Conservation (phyloP, 1,140 invertebrate genomes). For the Philopotamus ludificatus region DNA sequence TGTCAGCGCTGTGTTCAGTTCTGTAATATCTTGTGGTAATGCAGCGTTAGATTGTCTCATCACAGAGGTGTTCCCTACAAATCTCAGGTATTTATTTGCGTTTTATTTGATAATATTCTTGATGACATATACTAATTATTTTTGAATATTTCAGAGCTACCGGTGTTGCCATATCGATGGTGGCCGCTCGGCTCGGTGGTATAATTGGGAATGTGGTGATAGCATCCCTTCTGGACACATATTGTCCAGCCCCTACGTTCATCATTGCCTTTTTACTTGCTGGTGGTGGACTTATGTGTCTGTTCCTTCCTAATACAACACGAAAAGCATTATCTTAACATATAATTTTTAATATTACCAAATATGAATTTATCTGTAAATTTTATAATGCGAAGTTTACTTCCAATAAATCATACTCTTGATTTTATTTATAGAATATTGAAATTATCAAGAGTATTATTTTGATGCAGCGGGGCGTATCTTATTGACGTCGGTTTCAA, state of each 20-base stretch:
- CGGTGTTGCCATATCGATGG: constrained; percentile 83
- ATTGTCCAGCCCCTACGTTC: constrained; percentile 82
- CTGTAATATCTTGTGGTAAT: constrained; percentile 85
- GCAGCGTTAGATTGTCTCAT: constrained; percentile 85
- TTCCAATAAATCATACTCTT: too few species aligned
- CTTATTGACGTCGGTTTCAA: too few species aligned
- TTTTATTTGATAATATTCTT: constrained; percentile 13
- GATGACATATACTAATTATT: background rate
- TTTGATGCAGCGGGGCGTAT: too few species aligned
- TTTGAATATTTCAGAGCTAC: constrained; percentile 62
- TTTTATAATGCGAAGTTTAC: too few species aligned
- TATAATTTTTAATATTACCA: too few species aligned
- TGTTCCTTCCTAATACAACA: constrained; percentile 83
- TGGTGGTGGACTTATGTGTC: constrained; percentile 77
- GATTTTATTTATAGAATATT: too few species aligned
- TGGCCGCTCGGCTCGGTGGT: constrained; percentile 77
- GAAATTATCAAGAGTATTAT: too few species aligned
- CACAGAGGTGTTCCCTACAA: constrained; percentile 86
- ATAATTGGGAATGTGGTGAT: constrained; percentile 87
- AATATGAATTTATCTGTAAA: too few species aligned
- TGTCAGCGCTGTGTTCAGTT: constrained; percentile 81
- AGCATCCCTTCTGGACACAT: constrained; percentile 74
- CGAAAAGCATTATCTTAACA: constrained; percentile 74
- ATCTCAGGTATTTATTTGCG: constrained; percentile 60
- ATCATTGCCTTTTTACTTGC: constrained; percentile 79